A percentile compares a stretch with the other conserved stretches of the same genome.
Evolutionary conservation across 2,888 invertebrate genomes (phyloP).

Genomic region (Hirtodrosophila histrioides): DNA sequence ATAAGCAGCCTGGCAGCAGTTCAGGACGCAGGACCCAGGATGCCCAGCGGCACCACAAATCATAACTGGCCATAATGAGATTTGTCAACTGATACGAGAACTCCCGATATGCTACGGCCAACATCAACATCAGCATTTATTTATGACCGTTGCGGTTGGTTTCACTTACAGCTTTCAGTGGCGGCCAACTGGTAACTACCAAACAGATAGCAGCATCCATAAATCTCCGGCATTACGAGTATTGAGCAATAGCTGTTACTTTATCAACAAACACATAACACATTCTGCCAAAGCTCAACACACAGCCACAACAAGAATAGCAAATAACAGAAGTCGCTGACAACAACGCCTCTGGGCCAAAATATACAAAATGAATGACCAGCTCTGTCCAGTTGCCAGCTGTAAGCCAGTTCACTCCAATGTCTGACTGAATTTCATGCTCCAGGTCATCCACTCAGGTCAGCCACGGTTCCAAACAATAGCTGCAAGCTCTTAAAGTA

Average conservation of each 20-base stretch:
- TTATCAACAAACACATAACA: constrained; percentile 63
- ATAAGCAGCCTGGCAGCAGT: constrained; percentile 27
- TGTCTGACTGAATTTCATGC: background rate
- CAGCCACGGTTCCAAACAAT: background rate
- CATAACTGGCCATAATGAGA: constrained; percentile 63
- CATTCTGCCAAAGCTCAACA: constrained; percentile 29
- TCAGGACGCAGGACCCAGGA: constrained; percentile 1
- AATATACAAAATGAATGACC: constrained; percentile 2
- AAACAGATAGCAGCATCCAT: constrained; percentile 59
- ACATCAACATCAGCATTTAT: constrained; percentile 55
- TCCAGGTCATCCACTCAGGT: background rate
- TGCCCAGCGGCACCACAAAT: constrained; percentile 44
- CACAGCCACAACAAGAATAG: background rate
- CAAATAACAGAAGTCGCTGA: constrained; percentile 1
- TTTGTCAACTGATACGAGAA: constrained; percentile 62
- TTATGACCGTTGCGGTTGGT: constrained; percentile 53
- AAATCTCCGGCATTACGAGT: constrained; percentile 63
- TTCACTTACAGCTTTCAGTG: constrained; percentile 39
- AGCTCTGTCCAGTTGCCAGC: constrained; percentile 6
- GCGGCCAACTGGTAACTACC: constrained; percentile 25
- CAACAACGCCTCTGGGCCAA: constrained; percentile 14
- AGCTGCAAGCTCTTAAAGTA: background rate
- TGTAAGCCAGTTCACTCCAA: background rate
- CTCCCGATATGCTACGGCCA: constrained; percentile 10
- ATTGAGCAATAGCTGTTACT: constrained; percentile 62